phyloP scores from a whole-genome alignment of 2,113 vertebrate species.

The Pteruthius melanotis region DNA sequence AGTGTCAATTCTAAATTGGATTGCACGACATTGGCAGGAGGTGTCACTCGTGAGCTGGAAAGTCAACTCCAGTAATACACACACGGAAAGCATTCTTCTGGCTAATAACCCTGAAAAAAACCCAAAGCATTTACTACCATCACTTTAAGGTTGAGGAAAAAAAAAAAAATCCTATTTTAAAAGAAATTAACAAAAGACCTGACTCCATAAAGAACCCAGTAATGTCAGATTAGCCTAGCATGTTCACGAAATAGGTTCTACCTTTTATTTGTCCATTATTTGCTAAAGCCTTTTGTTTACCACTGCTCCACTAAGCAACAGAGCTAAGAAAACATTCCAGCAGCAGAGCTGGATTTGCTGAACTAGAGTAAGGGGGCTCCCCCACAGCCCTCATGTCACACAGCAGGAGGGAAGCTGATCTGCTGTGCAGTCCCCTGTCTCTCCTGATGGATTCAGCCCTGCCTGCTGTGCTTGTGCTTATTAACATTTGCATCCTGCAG shows the following conservation, averaged over 20 bases:
- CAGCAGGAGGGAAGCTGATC: constrained; percentile 2
- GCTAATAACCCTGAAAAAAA: not conserved
- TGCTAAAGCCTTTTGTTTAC: not conserved
- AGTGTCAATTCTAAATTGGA: not conserved
- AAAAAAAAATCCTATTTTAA: not conserved
- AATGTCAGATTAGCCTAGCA: not conserved
- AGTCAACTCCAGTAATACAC: not conserved
- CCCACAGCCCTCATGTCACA: not conserved
- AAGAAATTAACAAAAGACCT: not conserved
- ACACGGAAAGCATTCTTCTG: not conserved
- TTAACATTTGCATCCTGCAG: constrained; percentile 19
- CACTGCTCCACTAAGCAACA: not conserved
- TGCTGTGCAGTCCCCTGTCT: not conserved
- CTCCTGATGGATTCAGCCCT: not conserved
- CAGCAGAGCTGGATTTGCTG: not conserved
- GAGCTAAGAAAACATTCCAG: not conserved
- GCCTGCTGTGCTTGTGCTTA: not conserved
- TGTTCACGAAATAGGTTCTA: not conserved
- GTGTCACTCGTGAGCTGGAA: not conserved
- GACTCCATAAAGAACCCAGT: not conserved
- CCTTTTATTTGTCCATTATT: not conserved
- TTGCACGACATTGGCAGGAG: not conserved
- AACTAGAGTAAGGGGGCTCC: not conserved
- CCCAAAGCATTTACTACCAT: not conserved
- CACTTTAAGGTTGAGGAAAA: not conserved